These are phyloP conservation scores for Drosophila acutilabella DNA, from an alignment of 2,888 invertebrate species.

Conservation along the genomic window DNA sequence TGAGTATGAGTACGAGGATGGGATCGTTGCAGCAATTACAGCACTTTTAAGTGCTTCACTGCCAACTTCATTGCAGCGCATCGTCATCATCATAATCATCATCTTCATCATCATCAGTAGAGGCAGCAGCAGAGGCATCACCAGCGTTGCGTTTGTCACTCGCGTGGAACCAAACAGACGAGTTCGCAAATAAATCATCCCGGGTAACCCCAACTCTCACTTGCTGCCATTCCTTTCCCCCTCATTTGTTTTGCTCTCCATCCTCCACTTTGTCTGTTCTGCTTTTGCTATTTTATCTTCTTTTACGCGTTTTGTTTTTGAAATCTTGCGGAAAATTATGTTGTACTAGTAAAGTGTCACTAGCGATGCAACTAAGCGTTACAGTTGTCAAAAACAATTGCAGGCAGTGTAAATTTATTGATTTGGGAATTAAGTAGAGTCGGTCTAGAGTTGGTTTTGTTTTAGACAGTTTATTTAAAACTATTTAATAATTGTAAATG, in stretches of 20 bases:
- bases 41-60: constrained; percentile 78
- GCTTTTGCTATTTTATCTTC: constrained; percentile 42
- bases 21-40: constrained; percentile 72
- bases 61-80: constrained; percentile 77
- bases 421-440: background rate
- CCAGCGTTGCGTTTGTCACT: constrained; percentile 72
- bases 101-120: background rate
- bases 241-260: background rate
- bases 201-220: constrained; percentile 32
- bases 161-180: constrained; percentile 79
- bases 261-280: constrained; percentile 23
- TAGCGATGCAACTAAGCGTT: constrained; percentile 36
- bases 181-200: constrained; percentile 80
- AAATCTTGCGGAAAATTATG: constrained; percentile 83
- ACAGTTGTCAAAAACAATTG: constrained; percentile 25
- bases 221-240: background rate
- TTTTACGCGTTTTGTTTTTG: constrained; percentile 68
- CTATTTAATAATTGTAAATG: too few relatives aligned
- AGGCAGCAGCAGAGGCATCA: background rate
- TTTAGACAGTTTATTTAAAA: too few relatives aligned
- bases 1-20: constrained; percentile 4
- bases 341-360: constrained; percentile 51
- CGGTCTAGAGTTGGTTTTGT: too few relatives aligned
- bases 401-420: constrained; percentile 28
- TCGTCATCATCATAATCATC: constrained; percentile 60